Evolutionary conservation across 2,888 invertebrate genomes (phyloP), one percentile per base, ranked within the genome.

Genomic region (Plebejus argus): DNA sequence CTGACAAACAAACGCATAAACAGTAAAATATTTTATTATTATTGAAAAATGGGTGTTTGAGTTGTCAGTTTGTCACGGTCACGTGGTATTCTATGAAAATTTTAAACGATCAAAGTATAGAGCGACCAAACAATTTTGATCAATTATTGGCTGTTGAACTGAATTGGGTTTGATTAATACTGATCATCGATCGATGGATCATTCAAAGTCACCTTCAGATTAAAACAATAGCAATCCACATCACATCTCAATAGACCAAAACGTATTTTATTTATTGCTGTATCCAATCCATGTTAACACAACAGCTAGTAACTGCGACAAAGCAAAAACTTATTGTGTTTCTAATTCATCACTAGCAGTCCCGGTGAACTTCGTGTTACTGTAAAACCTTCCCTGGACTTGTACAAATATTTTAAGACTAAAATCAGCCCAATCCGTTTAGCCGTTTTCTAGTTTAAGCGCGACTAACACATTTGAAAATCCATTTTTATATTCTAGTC

Each of bases 111-210:
- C 28, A 15, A 66, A 66, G 6, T 28, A 28, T 28, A 66, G 80
- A 78, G 78, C 78, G 75, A 28, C 66, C 18, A 66, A 66, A 33
- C 23, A 15, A 15, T 15, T 28, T 66, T 66, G 66, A 28, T 66
- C 28, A 66, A 66, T 66, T 71, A 66, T 66, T 71, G 72, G 12
- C 20, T 20, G 45, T 72, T 78, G 78, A 76, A 78, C 79, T 79
- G 18, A 78, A 78, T 78, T 78, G 66, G 45, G 66, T 49, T 58
- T 23, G 72, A 72, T 72, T 72, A 45, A 23, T 72, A 6, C 72
- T 72, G 18, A 71, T 66, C 66, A 66, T 28, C 66, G 28, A 66
- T 39, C 39, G 71, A 71, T 20, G 49, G 72, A 72, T 72, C 72
- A 49, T 33, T 33, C 66, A 66, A 66, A 66, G 66, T 66, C 28